Evolutionary conservation across 2,113 vertebrate species (phyloP), one percentile per base, ranked within the genome.

Genomic region (Sitta europaea): DNA sequence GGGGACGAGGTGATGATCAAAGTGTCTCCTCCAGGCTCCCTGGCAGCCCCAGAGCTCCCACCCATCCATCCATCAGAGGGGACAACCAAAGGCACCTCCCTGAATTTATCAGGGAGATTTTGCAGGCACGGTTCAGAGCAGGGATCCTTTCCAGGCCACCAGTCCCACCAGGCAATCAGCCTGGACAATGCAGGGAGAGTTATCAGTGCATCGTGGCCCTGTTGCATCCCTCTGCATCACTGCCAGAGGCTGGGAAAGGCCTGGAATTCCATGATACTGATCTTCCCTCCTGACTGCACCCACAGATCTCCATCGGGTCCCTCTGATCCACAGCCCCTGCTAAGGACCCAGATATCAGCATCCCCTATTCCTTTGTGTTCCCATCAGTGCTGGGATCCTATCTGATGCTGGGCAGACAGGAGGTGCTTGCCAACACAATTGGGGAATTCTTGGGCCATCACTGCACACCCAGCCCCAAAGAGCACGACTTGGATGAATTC

Each of bases 221-320:
- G 4, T 1, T 50, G 51, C 55, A 18, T 33, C 38, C 33, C 21
- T 12, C 33, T 88, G 45, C 86, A 47, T 66, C 67, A 36, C 62
- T 95, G 95, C 82, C 92, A 95, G 92, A 21, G 27, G 11, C 1
- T 71, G 87, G 70, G 78, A 73, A 93, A 83, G 58, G 45, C n/a
- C 70, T 12, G 59, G 54, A 65, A 29, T 23, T 15, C 35, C 2
- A 19, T 24, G 92, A 96, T 96, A 93, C 7, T 0, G 8, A 96
- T 94, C 94, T 92, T 2, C 68, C 9, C 33, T 91, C 67, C 54
- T 23, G 4, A 17, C 70, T 57, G 31, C 4, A 42, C 45, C 31
- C 1, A 0, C 61, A 90, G 74, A 86, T 97, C 78, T 31, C 71
- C 86, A 86, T 83, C 79, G 13, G 95, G 94, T 96, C 75, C 88